Conservation (phyloP, 2,888 invertebrate genomes). For the Hydraecia micacea region DNA sequence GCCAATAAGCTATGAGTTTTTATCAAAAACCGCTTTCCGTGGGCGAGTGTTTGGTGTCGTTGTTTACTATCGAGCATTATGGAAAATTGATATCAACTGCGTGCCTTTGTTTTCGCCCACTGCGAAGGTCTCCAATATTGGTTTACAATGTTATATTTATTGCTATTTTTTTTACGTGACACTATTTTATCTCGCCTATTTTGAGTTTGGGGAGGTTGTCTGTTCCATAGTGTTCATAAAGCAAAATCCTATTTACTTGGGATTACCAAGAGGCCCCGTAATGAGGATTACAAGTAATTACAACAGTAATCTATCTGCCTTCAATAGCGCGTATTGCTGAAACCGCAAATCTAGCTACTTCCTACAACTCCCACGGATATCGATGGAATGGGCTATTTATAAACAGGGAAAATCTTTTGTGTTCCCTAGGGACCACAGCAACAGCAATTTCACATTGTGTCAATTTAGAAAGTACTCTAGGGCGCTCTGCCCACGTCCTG, state of each 20-base stretch:
- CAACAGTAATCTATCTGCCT: neutral
- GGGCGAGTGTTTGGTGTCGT: conserved; percentile 54
- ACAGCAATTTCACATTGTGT: too few species aligned
- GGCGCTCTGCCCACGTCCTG: conserved; percentile 42
- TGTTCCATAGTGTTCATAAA: neutral
- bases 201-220: neutral
- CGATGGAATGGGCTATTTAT: neutral
- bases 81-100: conserved; percentile 52
- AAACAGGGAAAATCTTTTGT: conserved; percentile 4
- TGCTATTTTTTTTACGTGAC: neutral
- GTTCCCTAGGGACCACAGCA: neutral
- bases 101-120: conserved; percentile 42
- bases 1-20: conserved; percentile 43
- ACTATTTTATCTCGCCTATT: neutral
- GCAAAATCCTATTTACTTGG: neutral
- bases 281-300: too few species aligned
- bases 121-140: conserved; percentile 38
- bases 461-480: conserved; percentile 25
- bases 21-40: conserved; percentile 51
- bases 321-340: conserved; percentile 1
- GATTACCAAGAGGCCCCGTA: neutral
- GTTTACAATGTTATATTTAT: conserved; percentile 21
- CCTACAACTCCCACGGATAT: neutral
- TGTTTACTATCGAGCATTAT: conserved; percentile 50
- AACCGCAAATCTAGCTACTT: neutral